A percentile compares a stretch with the other conserved stretches of the same genome.
Conservation (phyloP, 2,113 vertebrate species). For the Apodemus sylvaticus region DNA sequence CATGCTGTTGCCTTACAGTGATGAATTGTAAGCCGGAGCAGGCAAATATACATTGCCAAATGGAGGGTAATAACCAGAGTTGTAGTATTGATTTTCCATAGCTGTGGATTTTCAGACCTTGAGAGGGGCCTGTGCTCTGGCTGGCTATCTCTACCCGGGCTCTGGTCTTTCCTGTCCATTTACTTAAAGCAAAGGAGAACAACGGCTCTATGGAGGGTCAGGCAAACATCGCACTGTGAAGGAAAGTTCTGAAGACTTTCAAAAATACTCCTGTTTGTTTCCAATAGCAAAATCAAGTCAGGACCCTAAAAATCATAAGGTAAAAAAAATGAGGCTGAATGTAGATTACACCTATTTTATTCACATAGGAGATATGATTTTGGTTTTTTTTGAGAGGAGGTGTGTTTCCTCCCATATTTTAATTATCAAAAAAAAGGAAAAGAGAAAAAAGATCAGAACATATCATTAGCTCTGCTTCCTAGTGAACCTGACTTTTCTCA, state of each 20-base stretch:
- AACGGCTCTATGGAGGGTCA: neutral
- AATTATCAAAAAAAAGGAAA: constrained; percentile 75
- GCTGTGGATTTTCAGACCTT: constrained; percentile 32
- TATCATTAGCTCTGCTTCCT: constrained; percentile 89
- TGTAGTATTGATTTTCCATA: constrained; percentile 65
- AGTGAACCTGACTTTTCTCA: constrained; percentile 91
- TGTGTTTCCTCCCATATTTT: constrained; percentile 77
- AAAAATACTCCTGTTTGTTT: constrained; percentile 70
- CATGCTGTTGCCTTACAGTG: constrained; percentile 29
- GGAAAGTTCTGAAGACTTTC: constrained; percentile 69
- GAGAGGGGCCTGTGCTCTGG: neutral
- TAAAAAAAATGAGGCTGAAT: constrained; percentile 62
- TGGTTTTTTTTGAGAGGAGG: constrained; percentile 59
- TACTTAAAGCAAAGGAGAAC: constrained; percentile 9
- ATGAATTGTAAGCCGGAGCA: constrained; percentile 71
- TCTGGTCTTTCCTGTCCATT: neutral
- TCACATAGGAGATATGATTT: constrained; percentile 77
- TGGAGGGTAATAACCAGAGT: constrained; percentile 69
- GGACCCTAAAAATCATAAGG: constrained; percentile 69
- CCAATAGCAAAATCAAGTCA: constrained; percentile 50
- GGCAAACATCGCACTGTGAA: constrained; percentile 41
- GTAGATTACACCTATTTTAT: constrained; percentile 80
- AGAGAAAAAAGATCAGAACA: constrained; percentile 90
- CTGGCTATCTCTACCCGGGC: neutral
- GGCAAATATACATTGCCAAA: constrained; percentile 53